A percentile compares a stretch with the other conserved stretches of the same genome.
Evolutionary conservation across 2,797 vertebrate species (phyloP).

Genomic region (Brachyrhaphis roseni): DNA sequence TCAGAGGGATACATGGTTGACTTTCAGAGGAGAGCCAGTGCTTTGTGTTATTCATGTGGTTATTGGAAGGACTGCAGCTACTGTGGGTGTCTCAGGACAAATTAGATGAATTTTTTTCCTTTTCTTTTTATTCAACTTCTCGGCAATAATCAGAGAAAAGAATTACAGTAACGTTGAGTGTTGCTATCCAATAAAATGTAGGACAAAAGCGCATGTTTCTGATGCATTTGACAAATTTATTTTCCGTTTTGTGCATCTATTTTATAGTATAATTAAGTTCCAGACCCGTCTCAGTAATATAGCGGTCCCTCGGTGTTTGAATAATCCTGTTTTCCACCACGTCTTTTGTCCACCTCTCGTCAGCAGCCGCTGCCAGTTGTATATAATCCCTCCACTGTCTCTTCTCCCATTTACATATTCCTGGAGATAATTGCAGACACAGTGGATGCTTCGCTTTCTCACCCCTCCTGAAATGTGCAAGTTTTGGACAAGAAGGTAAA

Average conservation of each 20-base stretch:
- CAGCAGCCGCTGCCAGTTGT: constrained; percentile 68
- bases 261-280: constrained; percentile 36
- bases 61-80: constrained; percentile 56
- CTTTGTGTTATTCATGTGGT: constrained; percentile 69
- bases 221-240: neutral
- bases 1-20: constrained; percentile 69
- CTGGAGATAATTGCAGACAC: constrained; percentile 72
- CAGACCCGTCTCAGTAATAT: constrained; percentile 32
- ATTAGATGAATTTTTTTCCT: constrained; percentile 36
- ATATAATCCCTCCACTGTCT: constrained; percentile 75
- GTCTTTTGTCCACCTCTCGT: constrained; percentile 72
- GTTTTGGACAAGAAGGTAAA: constrained; percentile 53
- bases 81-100: constrained; percentile 59
- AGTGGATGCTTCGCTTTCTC: constrained; percentile 61
- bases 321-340: constrained; percentile 75
- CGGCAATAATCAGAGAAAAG: constrained; percentile 32
- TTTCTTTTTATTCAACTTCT: constrained; percentile 36
- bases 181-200: constrained; percentile 10
- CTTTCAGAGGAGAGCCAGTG: constrained; percentile 64
- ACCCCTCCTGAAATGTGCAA: constrained; percentile 54
- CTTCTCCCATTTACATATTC: constrained; percentile 76
- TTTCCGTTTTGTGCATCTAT: constrained; percentile 12
- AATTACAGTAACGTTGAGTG: constrained; percentile 14
- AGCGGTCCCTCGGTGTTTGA: constrained; percentile 54
- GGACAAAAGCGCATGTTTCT: neutral